Percentiles rank a stretch among this genome's conserved stretches.
Evolutionary conservation across 2,888 invertebrate genomes (phyloP).

Genomic region (Lumbricus terrestris): DNA sequence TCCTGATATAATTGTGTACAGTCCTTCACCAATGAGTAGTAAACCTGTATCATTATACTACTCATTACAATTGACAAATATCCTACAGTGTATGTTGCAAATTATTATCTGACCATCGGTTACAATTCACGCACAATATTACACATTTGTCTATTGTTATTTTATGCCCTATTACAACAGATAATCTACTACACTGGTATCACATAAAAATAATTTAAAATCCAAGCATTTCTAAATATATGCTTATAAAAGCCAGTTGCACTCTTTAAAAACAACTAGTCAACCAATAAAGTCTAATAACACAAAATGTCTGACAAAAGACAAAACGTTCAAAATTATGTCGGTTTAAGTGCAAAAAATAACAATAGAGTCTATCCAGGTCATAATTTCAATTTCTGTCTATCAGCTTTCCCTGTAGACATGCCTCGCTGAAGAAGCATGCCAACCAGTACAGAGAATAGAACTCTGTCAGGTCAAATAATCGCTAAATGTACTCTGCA

Average conservation of each 20-base stretch:
- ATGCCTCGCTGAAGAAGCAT: background rate
- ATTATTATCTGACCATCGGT: background rate
- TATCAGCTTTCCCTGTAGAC: too few species aligned
- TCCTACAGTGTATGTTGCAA: background rate
- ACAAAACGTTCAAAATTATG: background rate
- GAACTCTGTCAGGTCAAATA: too few species aligned
- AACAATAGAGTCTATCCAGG: background rate
- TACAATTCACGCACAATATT: too few species aligned
- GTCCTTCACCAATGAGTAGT: background rate
- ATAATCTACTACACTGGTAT: background rate
- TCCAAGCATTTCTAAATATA: too few species aligned
- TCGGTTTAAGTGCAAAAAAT: background rate
- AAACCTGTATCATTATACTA: background rate
- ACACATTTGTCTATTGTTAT: background rate
- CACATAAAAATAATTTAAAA: conserved; percentile 3
- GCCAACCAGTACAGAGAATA: too few species aligned
- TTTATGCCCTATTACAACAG: background rate
- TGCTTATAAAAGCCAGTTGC: too few species aligned
- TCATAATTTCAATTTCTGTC: too few species aligned
- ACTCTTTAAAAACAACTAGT: background rate
- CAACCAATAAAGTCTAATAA: background rate
- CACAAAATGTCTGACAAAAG: background rate
- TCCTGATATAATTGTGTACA: background rate
- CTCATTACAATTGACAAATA: background rate
- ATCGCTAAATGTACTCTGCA: background rate